These are phyloP conservation scores for Drosophila neonasuta DNA, from an alignment of 2,888 invertebrate species.

Conservation along the genomic window DNA sequence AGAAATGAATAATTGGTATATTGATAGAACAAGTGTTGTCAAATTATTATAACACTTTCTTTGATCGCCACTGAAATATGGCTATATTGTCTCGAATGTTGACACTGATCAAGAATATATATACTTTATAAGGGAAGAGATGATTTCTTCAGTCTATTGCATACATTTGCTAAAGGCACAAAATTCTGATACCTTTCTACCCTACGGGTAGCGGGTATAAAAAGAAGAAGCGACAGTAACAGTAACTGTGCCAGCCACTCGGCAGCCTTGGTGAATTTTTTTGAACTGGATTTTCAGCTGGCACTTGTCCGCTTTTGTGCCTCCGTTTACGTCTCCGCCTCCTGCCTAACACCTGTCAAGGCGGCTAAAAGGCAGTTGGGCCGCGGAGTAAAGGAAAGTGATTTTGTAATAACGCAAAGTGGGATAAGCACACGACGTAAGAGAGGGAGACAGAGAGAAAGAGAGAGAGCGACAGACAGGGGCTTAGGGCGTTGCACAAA, in stretches of 20 bases:
- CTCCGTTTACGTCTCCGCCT: conserved; percentile 5
- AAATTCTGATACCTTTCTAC: too few species aligned
- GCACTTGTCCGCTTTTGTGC: conserved; percentile 16
- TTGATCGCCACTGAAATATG: too few species aligned
- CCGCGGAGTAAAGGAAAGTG: conserved; percentile 31
- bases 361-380: conserved; percentile 21
- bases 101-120: too few species aligned
- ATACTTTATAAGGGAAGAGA: too few species aligned
- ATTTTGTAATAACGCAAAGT: conserved; percentile 66
- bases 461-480: background rate
- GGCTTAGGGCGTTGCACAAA: background rate
- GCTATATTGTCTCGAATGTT: too few species aligned
- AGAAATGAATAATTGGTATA: too few species aligned
- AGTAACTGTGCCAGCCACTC: conserved; percentile 11
- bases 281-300: conserved; percentile 21
- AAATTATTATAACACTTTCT: too few species aligned
- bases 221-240: conserved; percentile 27
- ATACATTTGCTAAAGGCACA: too few species aligned
- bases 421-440: conserved; percentile 26
- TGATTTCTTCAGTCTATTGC: too few species aligned
- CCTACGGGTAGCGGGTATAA: too few species aligned
- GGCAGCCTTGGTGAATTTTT: conserved; percentile 11
- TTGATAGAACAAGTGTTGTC: too few species aligned
- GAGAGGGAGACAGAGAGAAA: background rate
- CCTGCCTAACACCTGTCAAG: conserved; percentile 35